Evolutionary conservation across 2,888 invertebrate genomes (phyloP), one percentile per base, ranked within the genome.

Genomic region (Chymomyza caudatula): DNA sequence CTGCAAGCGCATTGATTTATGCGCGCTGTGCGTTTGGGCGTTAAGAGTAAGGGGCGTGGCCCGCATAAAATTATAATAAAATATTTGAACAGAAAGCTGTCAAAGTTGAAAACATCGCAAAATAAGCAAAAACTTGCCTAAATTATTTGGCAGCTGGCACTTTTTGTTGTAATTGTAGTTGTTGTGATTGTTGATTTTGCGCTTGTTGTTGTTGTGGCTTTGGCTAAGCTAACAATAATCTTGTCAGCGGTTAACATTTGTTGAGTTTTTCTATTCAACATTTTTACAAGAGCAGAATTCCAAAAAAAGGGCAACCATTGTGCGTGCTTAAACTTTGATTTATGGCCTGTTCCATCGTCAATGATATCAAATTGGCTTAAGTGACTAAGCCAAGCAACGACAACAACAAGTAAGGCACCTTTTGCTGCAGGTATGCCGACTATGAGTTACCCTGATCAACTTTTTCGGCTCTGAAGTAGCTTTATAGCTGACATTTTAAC

Each of bases 1-100:
- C 19, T 22, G 51, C 51, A 20, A 17, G 22, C 22, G 49, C 72
- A 67, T 76, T 85, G 85, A 80, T 82, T 85, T 84, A 76, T 76
- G 65, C 59, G 49, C 57, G 19, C 25, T 47, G 60, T 61, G 51
- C 57, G 19, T 53, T 51, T 49, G n/a, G n/a, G n/a, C n/a, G n/a
- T n/a, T n/a, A n/a, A n/a, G n/a, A n/a, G n/a, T n/a, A 8, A 37
- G 29, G 62, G 65, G 65, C 71, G 58, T 71, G 69, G 69, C 62
- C 56, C 47, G 13, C 15, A 29, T 22, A 58, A 57, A 58, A 66
- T 51, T 55, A 8, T 47, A 66, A 60, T 57, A 57, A 65, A 76
- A 75, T 67, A 78, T 51, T 51, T 51, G 17, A 3, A 37, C 29
- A 37, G 29, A 11, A n/a, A 11, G 11, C 29, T 37, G 29, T 37